These are phyloP conservation scores for Umimayanthus kanabou DNA, from an alignment of 92 coral and sea anemone species.

Conservation along the genomic window DNA sequence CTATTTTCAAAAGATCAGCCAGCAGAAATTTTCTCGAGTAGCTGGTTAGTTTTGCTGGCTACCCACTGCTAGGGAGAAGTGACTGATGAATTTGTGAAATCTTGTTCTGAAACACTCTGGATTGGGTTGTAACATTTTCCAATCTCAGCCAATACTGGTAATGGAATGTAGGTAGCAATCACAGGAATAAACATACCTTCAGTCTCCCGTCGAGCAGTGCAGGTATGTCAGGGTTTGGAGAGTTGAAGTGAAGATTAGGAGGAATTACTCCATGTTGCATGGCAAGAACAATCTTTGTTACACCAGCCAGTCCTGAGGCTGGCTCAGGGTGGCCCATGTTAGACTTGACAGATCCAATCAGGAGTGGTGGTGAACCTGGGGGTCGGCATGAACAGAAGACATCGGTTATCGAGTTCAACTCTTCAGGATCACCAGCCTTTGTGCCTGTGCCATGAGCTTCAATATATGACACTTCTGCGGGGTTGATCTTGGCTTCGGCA, in stretches of 20 bases:
- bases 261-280: slow-evolving; percentile 78
- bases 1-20: too few species aligned
- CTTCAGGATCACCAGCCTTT: slow-evolving; percentile 88
- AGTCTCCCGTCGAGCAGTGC: slow-evolving; percentile 78
- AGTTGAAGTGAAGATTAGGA: slow-evolving; percentile 75
- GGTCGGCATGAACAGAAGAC: slow-evolving; percentile 67
- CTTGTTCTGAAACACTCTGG: too few species aligned
- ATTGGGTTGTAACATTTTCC: too few species aligned
- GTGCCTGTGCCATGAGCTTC: slow-evolving; percentile 94
- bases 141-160: too few species aligned
- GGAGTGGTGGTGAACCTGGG: slow-evolving; percentile 51
- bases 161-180: too few species aligned
- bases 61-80: too few species aligned
- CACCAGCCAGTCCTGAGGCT: slow-evolving; percentile 81
- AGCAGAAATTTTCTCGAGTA: too few species aligned
- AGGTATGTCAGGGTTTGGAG: slow-evolving; percentile 80
- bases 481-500: slow-evolving; percentile 75
- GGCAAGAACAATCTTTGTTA: slow-evolving; percentile 74
- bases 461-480: slow-evolving; percentile 70
- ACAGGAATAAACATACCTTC: slow-evolving; percentile 49
- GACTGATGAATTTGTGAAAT: too few species aligned
- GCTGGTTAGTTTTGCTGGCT: too few species aligned
- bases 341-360: slow-evolving; percentile 88
- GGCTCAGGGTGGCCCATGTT: slow-evolving; percentile 94
- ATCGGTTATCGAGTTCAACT: slow-evolving; percentile 71